Base-by-base conservation (phyloP, 2,888 invertebrate species). In the Leptogaster cylindrica region DNA sequence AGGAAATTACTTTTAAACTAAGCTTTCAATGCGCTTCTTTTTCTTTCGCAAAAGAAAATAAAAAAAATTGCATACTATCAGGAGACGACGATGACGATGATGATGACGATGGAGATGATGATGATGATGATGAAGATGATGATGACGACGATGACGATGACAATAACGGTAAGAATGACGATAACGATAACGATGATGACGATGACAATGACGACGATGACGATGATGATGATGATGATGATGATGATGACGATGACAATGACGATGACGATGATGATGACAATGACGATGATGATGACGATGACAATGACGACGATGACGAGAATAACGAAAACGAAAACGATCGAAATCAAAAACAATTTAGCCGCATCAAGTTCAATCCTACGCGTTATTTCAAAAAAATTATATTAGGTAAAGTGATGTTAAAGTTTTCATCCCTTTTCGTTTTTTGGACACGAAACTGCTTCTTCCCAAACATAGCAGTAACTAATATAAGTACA, bases 321-420 rank as follows among this genome's bases (percentile, higher is more conserved):
- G 78, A 80, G 68, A 77, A 80, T 69, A 77, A 79, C 52, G 77
- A 81, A 71, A 77, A 80, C 63, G 78, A 83, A 41, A 78, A 81
- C 50, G 79, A 83, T 58, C 70, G 77, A 81, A 36, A 78, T 81
- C 36, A 78, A 79, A 44, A 76, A 81, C 8, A 75, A 82, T 64
- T 28, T 16, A 61, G 44, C 28, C 41, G 75, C 77, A 73, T 76
- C 77, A 76, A 77, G 73, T 73, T 77, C 69, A 75, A 76, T 71
- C 72, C 75, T 64, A 74, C 73, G 72, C 73, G 72, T 68, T 74
- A 76, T 70, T 74, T 75, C 73, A 77, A 76, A 75, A 76, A 77
- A 33, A 18, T 65, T 72, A 72, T 75, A 71, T 76, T 83, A 83
- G 82, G 82, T 83, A 83, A 83, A 79, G n/a, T n/a, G 44, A 74